Percentiles rank a stretch among this genome's conserved stretches.
These are phyloP conservation scores for Paradisaea rubra DNA, from an alignment of 2,113 vertebrate genomes.

Conservation along the genomic window DNA sequence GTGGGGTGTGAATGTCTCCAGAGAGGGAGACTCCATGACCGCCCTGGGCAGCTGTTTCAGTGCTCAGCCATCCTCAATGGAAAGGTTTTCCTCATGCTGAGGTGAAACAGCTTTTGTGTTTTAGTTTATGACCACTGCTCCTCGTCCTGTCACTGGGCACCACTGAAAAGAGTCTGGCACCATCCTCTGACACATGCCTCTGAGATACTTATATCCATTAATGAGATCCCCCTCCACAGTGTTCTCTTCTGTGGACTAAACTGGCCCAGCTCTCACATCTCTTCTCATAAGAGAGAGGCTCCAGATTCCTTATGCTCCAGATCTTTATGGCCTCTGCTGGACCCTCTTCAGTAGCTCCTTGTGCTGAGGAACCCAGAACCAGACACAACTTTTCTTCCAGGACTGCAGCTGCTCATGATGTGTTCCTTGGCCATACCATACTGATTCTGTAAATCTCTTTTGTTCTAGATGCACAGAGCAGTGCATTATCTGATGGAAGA, in stretches of 20 bases:
- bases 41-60: neutral
- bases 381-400: neutral
- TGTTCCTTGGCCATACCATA: neutral
- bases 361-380: neutral
- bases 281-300: neutral
- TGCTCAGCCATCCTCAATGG: neutral
- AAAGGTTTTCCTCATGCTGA: neutral
- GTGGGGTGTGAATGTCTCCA: neutral
- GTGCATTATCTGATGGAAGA: neutral
- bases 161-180: neutral
- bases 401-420: neutral
- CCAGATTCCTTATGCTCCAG: neutral
- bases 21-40: neutral
- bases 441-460: neutral
- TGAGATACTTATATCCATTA: neutral
- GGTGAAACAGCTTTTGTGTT: neutral
- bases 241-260: neutral
- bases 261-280: neutral
- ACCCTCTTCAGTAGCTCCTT: neutral
- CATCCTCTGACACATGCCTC: too few relatives aligned
- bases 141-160: neutral
- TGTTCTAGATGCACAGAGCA: neutral
- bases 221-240: neutral
- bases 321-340: neutral
- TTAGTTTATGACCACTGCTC: neutral